Base-by-base conservation (phyloP, 2,113 vertebrate genomes). In the Epinephelus cyanopodus region DNA sequence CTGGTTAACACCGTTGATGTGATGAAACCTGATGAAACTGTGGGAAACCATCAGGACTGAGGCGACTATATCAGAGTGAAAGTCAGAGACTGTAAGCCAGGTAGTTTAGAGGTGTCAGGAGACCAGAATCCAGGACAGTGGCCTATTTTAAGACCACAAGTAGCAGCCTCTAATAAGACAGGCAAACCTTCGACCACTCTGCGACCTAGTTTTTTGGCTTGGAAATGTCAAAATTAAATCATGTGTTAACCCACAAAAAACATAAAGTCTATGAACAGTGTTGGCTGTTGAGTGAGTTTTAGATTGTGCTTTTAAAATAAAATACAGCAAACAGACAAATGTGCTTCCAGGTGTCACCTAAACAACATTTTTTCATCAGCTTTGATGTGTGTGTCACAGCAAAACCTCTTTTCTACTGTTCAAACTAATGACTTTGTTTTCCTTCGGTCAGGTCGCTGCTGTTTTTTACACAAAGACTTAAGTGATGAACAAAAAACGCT, bases 71-170 rank as follows among this genome's bases (percentile, higher is more conserved):
- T 13, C 61, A 3, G 19, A 14, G 29, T 27, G 57, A 62, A 29
- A 53, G 61, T 78, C 18, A 48, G 19, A n/a, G 45, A 68, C 62
- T 25, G 17, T 62, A n/a, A 14, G 14, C 6, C 12, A 2, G 45
- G 27, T 25, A 48, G 37, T 67, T 72, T 21, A 5, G 18, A 71
- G 12, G 56, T n/a, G 33, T 77, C 73, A 39, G 25, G 48, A 77
- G 74, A 77, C 84, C 56, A 62, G 68, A 78, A 74, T 77, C 57
- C 42, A 86, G 79, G 68, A 53, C 42, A 17, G 19, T 39, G 39
- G 17, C 10, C 67, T 81, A 47, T 56, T 66, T 85, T 62, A 77
- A 61, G 45, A 57, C 54, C 42, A 39, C 0, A 27, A 39, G 61
- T 21, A 9, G 45, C 29, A 6, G 53, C 50, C 18, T 77, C 17